Evolutionary conservation across 2,797 vertebrate genomes (phyloP).

Genomic region (Onychomys torridus): DNA sequence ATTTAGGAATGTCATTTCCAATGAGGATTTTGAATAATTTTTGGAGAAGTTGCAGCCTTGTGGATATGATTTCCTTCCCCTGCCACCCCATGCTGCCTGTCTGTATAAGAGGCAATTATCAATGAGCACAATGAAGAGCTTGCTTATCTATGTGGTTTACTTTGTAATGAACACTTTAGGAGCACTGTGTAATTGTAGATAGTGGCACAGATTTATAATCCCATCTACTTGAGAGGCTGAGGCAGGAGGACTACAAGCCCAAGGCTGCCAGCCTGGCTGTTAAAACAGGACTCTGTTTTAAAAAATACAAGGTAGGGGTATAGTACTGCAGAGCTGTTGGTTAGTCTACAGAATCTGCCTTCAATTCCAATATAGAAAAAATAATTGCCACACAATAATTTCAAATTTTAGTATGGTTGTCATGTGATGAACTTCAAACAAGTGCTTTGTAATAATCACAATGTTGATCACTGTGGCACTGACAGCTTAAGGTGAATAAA

Average conservation of each 20-base stretch:
- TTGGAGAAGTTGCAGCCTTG: not conserved
- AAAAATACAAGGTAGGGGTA: not conserved
- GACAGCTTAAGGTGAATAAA: not conserved
- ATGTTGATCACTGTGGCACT: not conserved
- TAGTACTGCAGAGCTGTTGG: not conserved
- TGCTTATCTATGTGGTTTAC: not conserved
- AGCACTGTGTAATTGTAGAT: not conserved
- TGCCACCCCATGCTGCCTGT: not conserved
- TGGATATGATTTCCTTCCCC: not conserved
- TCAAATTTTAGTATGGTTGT: not conserved
- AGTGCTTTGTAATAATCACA: conserved; percentile 2
- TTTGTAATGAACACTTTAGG: not conserved
- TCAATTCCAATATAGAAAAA: not conserved
- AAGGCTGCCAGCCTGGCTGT: not conserved
- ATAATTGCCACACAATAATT: not conserved
- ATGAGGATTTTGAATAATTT: not conserved
- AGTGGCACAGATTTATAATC: not conserved
- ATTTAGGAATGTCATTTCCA: not conserved
- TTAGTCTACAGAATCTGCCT: not conserved
- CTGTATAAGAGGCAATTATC: not conserved
- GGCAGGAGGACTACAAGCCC: not conserved
- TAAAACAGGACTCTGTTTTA: not conserved
- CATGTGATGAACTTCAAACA: conserved; percentile 56
- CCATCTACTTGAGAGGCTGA: not conserved
- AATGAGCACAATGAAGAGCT: not conserved